phyloP scores from a whole-genome alignment of 2,888 invertebrate genomes.

The Flabesymbios commensalis region DNA sequence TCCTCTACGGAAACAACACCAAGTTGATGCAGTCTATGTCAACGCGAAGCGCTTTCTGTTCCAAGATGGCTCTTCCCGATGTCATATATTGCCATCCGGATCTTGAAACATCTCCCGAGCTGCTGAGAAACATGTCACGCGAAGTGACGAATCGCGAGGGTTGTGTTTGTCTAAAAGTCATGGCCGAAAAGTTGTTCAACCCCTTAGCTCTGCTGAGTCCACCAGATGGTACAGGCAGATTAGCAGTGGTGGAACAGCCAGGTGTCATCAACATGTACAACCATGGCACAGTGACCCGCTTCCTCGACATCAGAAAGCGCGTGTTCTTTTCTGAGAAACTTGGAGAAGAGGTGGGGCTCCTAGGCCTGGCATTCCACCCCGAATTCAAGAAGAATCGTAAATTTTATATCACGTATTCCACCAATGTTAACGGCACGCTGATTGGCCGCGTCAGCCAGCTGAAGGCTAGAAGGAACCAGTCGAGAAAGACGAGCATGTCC shows the following conservation, averaged over 20 bases:
- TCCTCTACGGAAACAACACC: conserved; percentile 17
- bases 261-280: background rate
- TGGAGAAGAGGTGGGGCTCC: background rate
- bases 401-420: conserved; percentile 51
- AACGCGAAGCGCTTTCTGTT: too few species aligned
- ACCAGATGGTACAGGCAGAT: conserved; percentile 16
- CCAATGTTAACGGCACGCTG: background rate
- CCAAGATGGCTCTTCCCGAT: conserved; percentile 37
- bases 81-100: conserved; percentile 53
- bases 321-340: conserved; percentile 12
- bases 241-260: background rate
- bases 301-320: background rate
- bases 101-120: conserved; percentile 38
- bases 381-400: conserved; percentile 38
- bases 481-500: conserved; percentile 39
- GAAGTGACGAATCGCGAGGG: conserved; percentile 39
- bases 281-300: background rate
- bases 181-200: conserved; percentile 22
- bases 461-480: conserved; percentile 32
- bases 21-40: too few species aligned
- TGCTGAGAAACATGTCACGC: conserved; percentile 38
- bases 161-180: conserved; percentile 50
- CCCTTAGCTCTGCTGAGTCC: conserved; percentile 26
- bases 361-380: background rate
- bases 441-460: conserved; percentile 28